Evolutionary conservation across 2,113 vertebrate species (phyloP).

Genomic region (Pterocles burchelli): DNA sequence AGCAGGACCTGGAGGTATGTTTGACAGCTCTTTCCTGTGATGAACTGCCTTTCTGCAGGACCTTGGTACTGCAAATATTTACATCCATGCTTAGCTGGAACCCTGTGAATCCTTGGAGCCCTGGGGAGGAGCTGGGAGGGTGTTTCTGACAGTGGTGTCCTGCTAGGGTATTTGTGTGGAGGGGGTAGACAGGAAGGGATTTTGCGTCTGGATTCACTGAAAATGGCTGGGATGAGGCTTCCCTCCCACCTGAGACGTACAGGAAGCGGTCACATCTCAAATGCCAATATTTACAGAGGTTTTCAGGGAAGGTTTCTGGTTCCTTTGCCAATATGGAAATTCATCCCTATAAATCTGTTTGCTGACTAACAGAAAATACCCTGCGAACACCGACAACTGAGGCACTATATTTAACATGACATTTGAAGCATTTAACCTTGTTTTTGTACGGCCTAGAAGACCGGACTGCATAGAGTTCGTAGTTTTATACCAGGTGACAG

Average conservation of each 20-base stretch:
- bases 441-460: background rate
- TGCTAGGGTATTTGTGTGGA: background rate
- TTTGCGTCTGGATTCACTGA: background rate
- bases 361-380: background rate
- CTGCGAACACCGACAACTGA: background rate
- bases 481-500: background rate
- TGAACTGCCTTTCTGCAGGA: background rate
- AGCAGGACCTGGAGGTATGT: background rate
- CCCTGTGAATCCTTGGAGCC: background rate
- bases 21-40: conserved; percentile 17
- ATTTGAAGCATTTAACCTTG: background rate
- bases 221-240: background rate
- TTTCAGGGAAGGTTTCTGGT: conserved; percentile 1
- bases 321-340: conserved; percentile 8
- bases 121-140: background rate
- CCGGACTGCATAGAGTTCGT: background rate
- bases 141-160: background rate
- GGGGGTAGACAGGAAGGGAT: background rate
- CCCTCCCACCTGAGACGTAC: background rate
- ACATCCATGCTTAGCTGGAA: background rate
- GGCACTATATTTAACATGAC: background rate
- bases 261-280: background rate
- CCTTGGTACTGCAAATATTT: conserved; percentile 5
- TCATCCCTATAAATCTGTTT: background rate
- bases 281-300: background rate